Evolutionary conservation across 2,797 vertebrate species (phyloP).

Genomic region (Cossypha polioptera): DNA sequence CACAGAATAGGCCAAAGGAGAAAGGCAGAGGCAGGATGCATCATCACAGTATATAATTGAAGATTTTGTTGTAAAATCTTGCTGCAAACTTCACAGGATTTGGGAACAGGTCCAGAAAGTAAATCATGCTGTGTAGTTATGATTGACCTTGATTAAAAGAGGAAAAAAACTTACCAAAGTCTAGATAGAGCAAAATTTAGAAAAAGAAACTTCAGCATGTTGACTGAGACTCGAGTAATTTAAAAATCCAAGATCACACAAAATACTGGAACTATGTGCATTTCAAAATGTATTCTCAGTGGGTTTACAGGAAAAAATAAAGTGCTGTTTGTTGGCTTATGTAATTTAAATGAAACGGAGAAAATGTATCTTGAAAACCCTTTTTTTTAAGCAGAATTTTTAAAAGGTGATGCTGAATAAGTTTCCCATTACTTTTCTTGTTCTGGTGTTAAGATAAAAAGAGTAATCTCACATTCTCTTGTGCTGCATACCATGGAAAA

Average conservation of each 20-base stretch:
- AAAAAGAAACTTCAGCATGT: neutral
- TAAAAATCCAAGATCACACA: neutral
- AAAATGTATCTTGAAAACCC: neutral
- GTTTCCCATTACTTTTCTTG: neutral
- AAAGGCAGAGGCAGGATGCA: neutral
- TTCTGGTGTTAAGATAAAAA: neutral
- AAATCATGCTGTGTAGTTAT: neutral
- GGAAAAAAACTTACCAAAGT: neutral
- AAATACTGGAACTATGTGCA: neutral
- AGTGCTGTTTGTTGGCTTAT: neutral
- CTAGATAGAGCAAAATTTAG: neutral
- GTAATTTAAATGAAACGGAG: neutral
- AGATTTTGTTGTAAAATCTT: neutral
- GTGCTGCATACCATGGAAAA: neutral
- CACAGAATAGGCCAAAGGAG: neutral
- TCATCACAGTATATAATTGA: neutral
- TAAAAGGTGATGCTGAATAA: neutral
- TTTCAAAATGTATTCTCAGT: neutral
- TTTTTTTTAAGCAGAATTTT: neutral
- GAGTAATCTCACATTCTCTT: neutral
- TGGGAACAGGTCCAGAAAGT: neutral
- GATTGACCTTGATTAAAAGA: neutral
- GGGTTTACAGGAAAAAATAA: neutral
- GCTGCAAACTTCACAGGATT: neutral
- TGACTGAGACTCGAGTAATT: neutral